Base-by-base conservation (phyloP, 2,113 vertebrate genomes). In the Onychostruthus taczanowskii region DNA sequence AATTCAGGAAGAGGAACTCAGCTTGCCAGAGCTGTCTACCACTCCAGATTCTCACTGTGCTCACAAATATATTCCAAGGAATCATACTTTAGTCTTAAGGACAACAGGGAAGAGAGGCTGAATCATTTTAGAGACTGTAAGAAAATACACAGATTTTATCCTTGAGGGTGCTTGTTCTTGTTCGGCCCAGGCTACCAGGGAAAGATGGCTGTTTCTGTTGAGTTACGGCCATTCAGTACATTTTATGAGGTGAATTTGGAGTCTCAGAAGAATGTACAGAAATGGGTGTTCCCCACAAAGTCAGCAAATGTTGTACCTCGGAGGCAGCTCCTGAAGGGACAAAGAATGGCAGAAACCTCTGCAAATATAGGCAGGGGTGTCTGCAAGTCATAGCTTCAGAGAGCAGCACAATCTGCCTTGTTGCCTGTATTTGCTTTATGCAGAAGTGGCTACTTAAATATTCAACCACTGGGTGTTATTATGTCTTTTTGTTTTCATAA, bases 361-460 rank as follows among this genome's bases (percentile, higher is more conserved):
- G 46, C 33, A 66, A 84, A 74, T 30, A 53, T 0, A 5, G 30
- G 13, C 43, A 66, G 18, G 26, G 43, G 22, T 58, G 17, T 24
- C 39, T 89, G 62, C 16, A 69, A 37, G 24, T 37, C 52, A 68
- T 63, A 61, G 39, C 13, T 47, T 79, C 33, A 43, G 39, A 39
- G 11, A 7, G 33, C 44, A 72, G 28, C 31, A 56, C 1, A 4
- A 33, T 83, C 20, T 92, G 44, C 44, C 33, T 62, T 75, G 23
- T 33, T 95, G 72, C 50, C 61, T 63, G 18, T 72, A 53, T 81
- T 75, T 72, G 22, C 8, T 87, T 93, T 83, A 52, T 67, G 64
- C 49, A 78, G 37, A 88, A 74, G 50, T 24, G 20, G 6, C 23
- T 80, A 13, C 55, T 66, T 67, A 89, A 69, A 70, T 92, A 67